Percentiles rank a stretch among this genome's conserved stretches.
Evolutionary conservation across 2,113 vertebrate species (phyloP).

Genomic region (Cichladusa arquata): DNA sequence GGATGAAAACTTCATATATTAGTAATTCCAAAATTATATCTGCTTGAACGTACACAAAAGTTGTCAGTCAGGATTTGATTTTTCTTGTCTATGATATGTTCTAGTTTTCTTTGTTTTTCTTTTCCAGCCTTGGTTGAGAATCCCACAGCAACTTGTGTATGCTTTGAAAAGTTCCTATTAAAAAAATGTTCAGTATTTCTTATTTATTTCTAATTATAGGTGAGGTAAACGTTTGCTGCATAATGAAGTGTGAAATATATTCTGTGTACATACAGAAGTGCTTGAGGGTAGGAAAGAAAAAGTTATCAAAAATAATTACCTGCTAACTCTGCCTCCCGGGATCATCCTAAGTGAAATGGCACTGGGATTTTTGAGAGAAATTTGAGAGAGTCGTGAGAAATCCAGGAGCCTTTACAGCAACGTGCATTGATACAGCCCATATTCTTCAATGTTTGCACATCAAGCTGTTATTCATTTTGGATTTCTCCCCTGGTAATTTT

Average conservation of each 20-base stretch:
- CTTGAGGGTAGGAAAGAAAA: background rate
- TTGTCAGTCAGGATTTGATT: background rate
- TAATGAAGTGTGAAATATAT: background rate
- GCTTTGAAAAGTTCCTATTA: background rate
- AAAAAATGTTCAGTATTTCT: background rate
- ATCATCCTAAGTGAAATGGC: background rate
- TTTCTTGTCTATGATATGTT: background rate
- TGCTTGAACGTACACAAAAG: background rate
- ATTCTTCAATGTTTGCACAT: background rate
- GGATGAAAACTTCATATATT: background rate
- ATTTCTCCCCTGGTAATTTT: background rate
- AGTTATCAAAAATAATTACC: conserved; percentile 30
- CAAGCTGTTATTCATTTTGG: background rate
- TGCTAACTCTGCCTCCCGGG: background rate
- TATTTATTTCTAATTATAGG: background rate
- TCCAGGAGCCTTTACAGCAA: background rate
- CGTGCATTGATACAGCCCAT: background rate
- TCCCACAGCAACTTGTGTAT: background rate
- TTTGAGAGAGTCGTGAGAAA: background rate
- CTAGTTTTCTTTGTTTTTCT: background rate
- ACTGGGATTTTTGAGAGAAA: background rate
- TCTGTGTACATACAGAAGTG: background rate
- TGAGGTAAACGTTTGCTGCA: background rate
- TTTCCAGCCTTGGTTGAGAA: background rate
- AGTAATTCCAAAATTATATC: background rate